phyloP scores from a whole-genome alignment of 2,113 vertebrate species.

The Elephantulus edwardii region DNA sequence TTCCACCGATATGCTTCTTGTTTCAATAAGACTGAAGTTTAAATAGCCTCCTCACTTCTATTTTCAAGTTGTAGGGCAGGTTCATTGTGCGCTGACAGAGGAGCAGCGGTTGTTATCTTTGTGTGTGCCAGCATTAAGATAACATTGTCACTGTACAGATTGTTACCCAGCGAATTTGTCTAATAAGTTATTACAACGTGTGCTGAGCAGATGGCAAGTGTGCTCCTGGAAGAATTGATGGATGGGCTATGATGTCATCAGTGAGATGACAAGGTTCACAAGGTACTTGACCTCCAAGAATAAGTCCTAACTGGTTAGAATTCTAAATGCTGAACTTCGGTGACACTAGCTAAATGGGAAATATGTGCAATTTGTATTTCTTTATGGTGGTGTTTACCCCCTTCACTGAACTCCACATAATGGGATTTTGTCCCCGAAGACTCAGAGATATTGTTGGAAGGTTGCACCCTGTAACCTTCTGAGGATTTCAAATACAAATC shows the following conservation, averaged over 20 bases:
- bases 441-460: constrained; percentile 85
- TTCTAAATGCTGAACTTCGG: constrained; percentile 91
- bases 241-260: constrained; percentile 99
- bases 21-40: constrained; percentile 56
- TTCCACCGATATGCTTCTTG: constrained; percentile 34
- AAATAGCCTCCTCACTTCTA: constrained; percentile 65
- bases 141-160: constrained; percentile 85
- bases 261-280: constrained; percentile 91
- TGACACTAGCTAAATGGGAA: constrained; percentile 94
- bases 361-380: constrained; percentile 94
- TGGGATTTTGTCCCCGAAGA: constrained; percentile 90
- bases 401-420: constrained; percentile 87
- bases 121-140: constrained; percentile 86
- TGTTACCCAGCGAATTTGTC: constrained; percentile 89
- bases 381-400: constrained; percentile 91
- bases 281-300: constrained; percentile 90
- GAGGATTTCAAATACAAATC: constrained; percentile 85
- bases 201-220: constrained; percentile 93
- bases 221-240: constrained; percentile 90
- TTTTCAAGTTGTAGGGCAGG: constrained; percentile 70
- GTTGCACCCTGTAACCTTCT: constrained; percentile 86
- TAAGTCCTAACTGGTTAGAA: constrained; percentile 90
- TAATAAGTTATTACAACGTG: constrained; percentile 89
- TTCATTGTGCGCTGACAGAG: constrained; percentile 75
- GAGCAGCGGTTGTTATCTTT: constrained; percentile 79